These are phyloP conservation scores for Lithophane socia DNA, from an alignment of 2,888 invertebrate genomes.

Conservation along the genomic window DNA sequence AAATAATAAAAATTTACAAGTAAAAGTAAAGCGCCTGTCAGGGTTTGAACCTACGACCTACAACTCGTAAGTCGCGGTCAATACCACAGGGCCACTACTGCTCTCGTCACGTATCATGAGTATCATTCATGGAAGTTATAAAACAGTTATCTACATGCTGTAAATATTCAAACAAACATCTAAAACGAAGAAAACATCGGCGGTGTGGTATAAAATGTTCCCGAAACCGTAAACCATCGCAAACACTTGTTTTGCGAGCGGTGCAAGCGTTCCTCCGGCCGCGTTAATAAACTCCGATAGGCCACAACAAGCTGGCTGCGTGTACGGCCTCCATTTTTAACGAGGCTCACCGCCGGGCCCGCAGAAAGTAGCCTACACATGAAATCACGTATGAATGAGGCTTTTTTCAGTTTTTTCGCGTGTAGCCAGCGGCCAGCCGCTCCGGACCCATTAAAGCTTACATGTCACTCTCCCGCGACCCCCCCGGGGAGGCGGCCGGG, in stretches of 20 bases:
- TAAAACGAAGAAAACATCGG: conserved; percentile 27
- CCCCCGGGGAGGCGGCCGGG: conserved; percentile 65
- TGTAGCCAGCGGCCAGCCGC: conserved; percentile 86
- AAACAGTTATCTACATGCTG: neutral
- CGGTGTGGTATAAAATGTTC: conserved; percentile 47
- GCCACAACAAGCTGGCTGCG: conserved; percentile 87
- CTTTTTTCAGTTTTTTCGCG: conserved; percentile 89
- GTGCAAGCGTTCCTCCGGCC: conserved; percentile 77
- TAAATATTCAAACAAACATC: neutral
- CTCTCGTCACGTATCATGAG: neutral
- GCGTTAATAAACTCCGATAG: conserved; percentile 88
- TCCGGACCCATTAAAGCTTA: conserved; percentile 89
- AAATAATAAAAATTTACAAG: no score
- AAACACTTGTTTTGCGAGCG: conserved; percentile 79
- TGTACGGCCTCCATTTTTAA: conserved; percentile 89
- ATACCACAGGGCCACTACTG: no score
- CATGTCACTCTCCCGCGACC: conserved; percentile 86
- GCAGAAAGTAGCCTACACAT: conserved; percentile 90
- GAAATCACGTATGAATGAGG: conserved; percentile 90
- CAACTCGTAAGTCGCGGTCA: no score
- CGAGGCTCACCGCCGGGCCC: conserved; percentile 87
- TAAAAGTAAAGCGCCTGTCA: no score
- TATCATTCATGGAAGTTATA: neutral
- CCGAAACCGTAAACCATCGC: conserved; percentile 66
- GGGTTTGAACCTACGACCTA: no score